phyloP scores from a whole-genome alignment of 2,113 vertebrate genomes.

The Ciconia maguari region DNA sequence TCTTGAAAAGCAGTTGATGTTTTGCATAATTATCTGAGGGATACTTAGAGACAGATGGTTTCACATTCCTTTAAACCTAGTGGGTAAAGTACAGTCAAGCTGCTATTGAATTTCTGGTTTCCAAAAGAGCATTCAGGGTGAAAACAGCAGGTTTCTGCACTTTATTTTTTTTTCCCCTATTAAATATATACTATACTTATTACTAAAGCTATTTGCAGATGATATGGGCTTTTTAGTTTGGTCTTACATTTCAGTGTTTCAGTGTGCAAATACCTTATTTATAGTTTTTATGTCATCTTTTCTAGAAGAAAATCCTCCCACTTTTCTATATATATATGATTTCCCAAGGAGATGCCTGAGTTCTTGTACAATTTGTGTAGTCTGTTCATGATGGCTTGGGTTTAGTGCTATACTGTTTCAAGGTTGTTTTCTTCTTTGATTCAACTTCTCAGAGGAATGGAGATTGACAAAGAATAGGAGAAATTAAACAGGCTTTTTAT shows the following conservation, averaged over 20 bases:
- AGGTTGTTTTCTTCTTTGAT: neutral
- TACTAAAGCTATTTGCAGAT: neutral
- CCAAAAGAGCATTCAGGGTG: neutral
- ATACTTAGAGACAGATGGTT: neutral
- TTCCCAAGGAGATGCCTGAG: neutral
- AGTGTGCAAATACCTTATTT: neutral
- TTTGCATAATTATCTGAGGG: constrained; percentile 24
- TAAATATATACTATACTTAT: neutral
- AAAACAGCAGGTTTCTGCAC: neutral
- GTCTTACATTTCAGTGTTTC: neutral
- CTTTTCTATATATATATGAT: neutral
- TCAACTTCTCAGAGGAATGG: neutral
- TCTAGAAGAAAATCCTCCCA: neutral
- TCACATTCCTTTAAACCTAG: neutral
- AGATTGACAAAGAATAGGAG: neutral
- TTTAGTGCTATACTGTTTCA: neutral
- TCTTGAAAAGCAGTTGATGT: neutral
- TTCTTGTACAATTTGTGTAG: neutral
- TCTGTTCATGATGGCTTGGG: neutral
- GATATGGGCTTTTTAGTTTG: neutral
- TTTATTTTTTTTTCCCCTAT: neutral
- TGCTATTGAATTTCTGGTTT: neutral
- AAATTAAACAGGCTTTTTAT: neutral
- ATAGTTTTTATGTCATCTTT: neutral
- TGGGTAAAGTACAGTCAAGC: neutral